Percentiles rank a stretch among this genome's conserved stretches.
Evolutionary conservation across 1,140 invertebrate species (phyloP).

Genomic region (Aricia agestis): DNA sequence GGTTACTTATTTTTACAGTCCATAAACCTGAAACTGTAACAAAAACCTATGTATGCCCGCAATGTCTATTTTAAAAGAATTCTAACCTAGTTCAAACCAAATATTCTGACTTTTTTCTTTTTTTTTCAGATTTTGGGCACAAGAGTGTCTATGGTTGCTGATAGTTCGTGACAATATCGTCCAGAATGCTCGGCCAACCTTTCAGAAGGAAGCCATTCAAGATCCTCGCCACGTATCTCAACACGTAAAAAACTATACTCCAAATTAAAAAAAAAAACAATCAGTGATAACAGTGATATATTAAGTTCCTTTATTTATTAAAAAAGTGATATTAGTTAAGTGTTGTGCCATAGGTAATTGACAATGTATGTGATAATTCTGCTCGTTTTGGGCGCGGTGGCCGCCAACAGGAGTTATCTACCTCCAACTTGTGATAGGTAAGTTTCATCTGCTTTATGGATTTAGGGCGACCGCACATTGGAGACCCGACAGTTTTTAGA

Average conservation of each 20-base stretch:
- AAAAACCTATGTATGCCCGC: too few species aligned
- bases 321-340: conserved; percentile 58
- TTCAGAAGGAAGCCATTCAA: conserved; percentile 53
- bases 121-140: conserved; percentile 27
- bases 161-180: conserved; percentile 19
- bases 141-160: conserved; percentile 12
- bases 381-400: conserved; percentile 37
- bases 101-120: neutral
- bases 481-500: too few species aligned
- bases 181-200: conserved; percentile 52
- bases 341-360: conserved; percentile 46
- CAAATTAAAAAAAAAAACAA: conserved; percentile 29
- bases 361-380: conserved; percentile 44
- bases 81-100: too few species aligned
- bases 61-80: too few species aligned
- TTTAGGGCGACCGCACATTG: too few species aligned
- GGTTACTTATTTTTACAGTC: neutral
- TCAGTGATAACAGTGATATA: conserved; percentile 33
- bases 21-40: neutral
- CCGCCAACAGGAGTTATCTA: conserved; percentile 46
- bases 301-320: conserved; percentile 48
- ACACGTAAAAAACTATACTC: conserved; percentile 47
- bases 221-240: conserved; percentile 52
- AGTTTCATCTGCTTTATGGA: conserved; percentile 33
- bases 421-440: conserved; percentile 64